Conservation (phyloP, 1,140 invertebrate genomes). For the Diachasma alloeum region DNA sequence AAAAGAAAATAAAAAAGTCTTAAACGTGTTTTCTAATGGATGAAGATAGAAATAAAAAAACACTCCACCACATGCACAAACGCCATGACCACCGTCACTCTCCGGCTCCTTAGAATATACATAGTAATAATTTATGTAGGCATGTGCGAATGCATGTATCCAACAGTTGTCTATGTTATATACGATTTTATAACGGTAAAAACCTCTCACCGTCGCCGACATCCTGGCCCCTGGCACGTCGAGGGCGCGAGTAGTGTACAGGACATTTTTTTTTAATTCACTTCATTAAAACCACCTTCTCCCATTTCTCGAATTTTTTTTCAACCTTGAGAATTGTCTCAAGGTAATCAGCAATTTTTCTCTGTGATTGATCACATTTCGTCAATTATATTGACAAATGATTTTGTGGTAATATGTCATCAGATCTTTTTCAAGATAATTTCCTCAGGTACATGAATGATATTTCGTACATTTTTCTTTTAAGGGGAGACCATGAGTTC, state of each 20-base stretch:
- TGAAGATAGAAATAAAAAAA: not conserved
- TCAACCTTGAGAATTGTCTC: not conserved
- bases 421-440: too few relatives aligned
- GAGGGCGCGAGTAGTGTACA: slow-evolving; percentile 19
- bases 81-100: slow-evolving; percentile 31
- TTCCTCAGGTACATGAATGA: too few relatives aligned
- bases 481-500: too few relatives aligned
- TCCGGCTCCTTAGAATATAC: slow-evolving; percentile 15
- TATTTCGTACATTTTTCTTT: too few relatives aligned
- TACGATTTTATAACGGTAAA: slow-evolving; percentile 31
- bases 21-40: not conserved
- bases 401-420: not conserved
- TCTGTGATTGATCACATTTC: not conserved
- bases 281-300: not conserved
- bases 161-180: slow-evolving; percentile 26
- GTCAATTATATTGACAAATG: not conserved
- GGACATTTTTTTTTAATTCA: not conserved
- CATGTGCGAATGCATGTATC: slow-evolving; percentile 32
- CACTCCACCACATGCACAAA: not conserved
- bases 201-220: slow-evolving; percentile 30
- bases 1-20: slow-evolving; percentile 7
- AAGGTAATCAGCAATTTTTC: not conserved
- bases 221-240: slow-evolving; percentile 29
- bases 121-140: slow-evolving; percentile 35
- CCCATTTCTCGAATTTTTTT: not conserved